Evolutionary conservation across 1,140 invertebrate genomes (phyloP).

Genomic region (Diorhabda elongata): DNA sequence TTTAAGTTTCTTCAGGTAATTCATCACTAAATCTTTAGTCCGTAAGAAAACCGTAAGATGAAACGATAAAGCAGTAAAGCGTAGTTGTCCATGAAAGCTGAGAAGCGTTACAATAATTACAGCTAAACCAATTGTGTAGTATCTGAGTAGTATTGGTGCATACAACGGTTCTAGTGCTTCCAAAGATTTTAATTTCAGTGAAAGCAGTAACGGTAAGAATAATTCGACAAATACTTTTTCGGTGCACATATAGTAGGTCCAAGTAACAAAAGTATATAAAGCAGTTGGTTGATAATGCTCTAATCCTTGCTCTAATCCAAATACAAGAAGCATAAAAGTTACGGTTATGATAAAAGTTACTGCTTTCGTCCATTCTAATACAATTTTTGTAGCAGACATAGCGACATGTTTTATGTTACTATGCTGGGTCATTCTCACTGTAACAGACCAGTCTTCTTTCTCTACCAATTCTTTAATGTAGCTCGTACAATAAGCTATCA

Average conservation of each 20-base stretch:
- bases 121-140: slow-evolving; percentile 54
- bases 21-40: slow-evolving; percentile 57
- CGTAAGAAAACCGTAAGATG: slow-evolving; percentile 68
- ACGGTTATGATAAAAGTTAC: slow-evolving; percentile 75
- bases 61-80: slow-evolving; percentile 54
- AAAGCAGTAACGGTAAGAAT: slow-evolving; percentile 54
- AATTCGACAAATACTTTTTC: slow-evolving; percentile 67
- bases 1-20: slow-evolving; percentile 53
- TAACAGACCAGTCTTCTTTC: slow-evolving; percentile 72
- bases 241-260: slow-evolving; percentile 66
- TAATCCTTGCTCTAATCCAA: slow-evolving; percentile 70
- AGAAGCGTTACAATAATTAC: slow-evolving; percentile 53
- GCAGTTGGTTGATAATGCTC: slow-evolving; percentile 67
- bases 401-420: slow-evolving; percentile 71
- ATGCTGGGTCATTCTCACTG: slow-evolving; percentile 66
- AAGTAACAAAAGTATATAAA: slow-evolving; percentile 61
- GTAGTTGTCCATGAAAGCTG: slow-evolving; percentile 54
- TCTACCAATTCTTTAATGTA: slow-evolving; percentile 69
- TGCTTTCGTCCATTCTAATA: slow-evolving; percentile 77
- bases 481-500: slow-evolving; percentile 69
- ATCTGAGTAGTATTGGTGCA: slow-evolving; percentile 59
- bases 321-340: slow-evolving; percentile 71
- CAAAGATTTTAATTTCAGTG: slow-evolving; percentile 57
- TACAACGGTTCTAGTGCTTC: slow-evolving; percentile 66
- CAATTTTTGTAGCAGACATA: slow-evolving; percentile 77